Evolutionary conservation across 1,140 invertebrate genomes (phyloP), one percentile per base, ranked within the genome.

Genomic region (Drosophila nigromelanica): DNA sequence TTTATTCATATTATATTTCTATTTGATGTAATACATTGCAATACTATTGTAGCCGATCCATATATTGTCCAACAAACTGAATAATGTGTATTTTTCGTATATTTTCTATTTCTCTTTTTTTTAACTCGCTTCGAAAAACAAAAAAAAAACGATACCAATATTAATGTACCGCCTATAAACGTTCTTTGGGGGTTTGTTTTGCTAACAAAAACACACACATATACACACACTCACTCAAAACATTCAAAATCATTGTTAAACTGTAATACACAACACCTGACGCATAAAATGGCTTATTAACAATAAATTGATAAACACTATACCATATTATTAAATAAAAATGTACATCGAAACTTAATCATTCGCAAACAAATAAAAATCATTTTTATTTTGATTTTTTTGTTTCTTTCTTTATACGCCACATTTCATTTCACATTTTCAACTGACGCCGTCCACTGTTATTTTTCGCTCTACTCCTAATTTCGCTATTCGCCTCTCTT

Each of bases 91-190:
- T 78, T 82, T 78, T 87, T 79, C 79, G 68, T 87, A 86, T 86
- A 87, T 89, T 87, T 76, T 87, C 89, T 83, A 89, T 89, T 89
- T 86, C 89, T 83, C 89, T 83, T 81, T 86, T 86, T 87, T 87
- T 87, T 87, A 79, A 87, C 83, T 89, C 76, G 82, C 82, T 86
- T 86, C 78, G 66, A 73, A 60, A 71, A 50, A 37, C 21, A 60
- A 83, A 68, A 51, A 12, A 40, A 63, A 76, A 68, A 52, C 50
- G 68, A 79, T 50, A 73, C 40, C 43, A 64, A 86, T 59, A 78
- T 76, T 73, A 76, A 86, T 82, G 77, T 86, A 86, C 24, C 73
- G 78, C 73, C 80, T 77, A 73, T 87, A 89, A 82, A 82, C 79
- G 76, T 87, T 83, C 61, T 76, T 73, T 82, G 82, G 82, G 82